Evolutionary conservation across 2,888 invertebrate species (phyloP).

Genomic region (Dugesia japonica): DNA sequence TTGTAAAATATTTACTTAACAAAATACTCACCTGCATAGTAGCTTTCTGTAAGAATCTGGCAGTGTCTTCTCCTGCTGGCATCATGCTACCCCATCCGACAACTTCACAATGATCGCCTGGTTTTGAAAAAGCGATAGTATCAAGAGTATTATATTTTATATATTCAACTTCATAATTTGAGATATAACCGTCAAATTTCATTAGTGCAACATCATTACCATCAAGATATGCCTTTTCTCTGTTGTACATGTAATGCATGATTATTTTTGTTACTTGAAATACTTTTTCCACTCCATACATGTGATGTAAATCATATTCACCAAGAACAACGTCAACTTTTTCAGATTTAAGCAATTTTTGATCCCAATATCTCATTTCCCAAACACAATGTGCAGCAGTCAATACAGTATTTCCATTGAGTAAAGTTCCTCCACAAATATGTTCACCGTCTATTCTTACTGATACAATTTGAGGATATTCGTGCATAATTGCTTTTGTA

Average conservation of each 20-base stretch:
- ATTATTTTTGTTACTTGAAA: constrained; percentile 25
- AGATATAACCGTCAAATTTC: background rate
- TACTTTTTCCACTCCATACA: background rate
- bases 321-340: background rate
- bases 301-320: background rate
- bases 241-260: constrained; percentile 34
- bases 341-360: background rate
- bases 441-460: constrained; percentile 26
- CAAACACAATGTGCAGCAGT: constrained; percentile 41
- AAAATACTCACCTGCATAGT: background rate
- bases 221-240: constrained; percentile 35
- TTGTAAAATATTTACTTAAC: no score
- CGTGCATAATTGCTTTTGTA: constrained; percentile 24
- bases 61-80: background rate
- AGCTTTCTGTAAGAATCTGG: constrained; percentile 22
- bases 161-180: background rate
- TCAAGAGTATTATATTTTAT: background rate
- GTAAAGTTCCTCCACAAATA: constrained; percentile 36
- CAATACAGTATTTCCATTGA: constrained; percentile 39
- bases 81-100: constrained; percentile 31
- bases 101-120: constrained; percentile 17
- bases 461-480: constrained; percentile 24
- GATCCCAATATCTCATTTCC: background rate
- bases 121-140: background rate
- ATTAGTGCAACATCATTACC: constrained; percentile 36